Evolutionary conservation across 2,888 invertebrate genomes (phyloP), one percentile per base, ranked within the genome.

Genomic region (Philhelius pedissequus): DNA sequence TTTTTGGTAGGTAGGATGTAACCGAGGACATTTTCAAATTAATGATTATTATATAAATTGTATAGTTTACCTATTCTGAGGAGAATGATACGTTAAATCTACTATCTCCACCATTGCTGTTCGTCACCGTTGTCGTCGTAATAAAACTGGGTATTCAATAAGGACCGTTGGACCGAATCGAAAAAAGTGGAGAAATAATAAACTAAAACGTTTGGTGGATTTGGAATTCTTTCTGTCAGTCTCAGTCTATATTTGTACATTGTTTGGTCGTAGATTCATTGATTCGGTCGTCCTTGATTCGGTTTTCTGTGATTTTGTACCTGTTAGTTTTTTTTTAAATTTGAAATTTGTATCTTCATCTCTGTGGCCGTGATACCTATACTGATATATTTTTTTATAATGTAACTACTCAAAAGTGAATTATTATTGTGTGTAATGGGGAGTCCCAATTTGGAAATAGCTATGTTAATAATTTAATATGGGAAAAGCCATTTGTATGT

Each of bases 401-500:
- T n/a, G n/a, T n/a, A n/a, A n/a, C n/a, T n/a, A n/a, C n/a, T n/a
- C 11, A 43, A 50, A 40, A 27, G 30, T 35, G 40, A 54, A 54
- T 32, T n/a, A 56, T 15, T 18, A 25, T 25, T 22, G 22, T 62
- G 3, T 62, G 75, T 75, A 58, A 80, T 80, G 84, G 75, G 80
- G 54, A 80, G 62, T 76, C 71, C 75, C 62, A 73, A 84, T 71
- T 71, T 76, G 25, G 83, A 83, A 66, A 83, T 83, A 66, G 70
- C 83, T 11, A 83, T 83, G 83, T 83, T 27, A 83, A 83, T 35
- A 79, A 83, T 75, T 56, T 83, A 13, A 83, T 83, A 83, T 83
- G 83, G 74, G 74, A 83, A 9, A 83, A 84, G 38, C 84, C 86
- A 56, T 76, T 77, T 38, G 32, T 48, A 18, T 35, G 20, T 20